Percentiles rank a stretch among this genome's conserved stretches.
Conservation (phyloP, 2,113 vertebrate species). For the Hepsetus odoe region DNA sequence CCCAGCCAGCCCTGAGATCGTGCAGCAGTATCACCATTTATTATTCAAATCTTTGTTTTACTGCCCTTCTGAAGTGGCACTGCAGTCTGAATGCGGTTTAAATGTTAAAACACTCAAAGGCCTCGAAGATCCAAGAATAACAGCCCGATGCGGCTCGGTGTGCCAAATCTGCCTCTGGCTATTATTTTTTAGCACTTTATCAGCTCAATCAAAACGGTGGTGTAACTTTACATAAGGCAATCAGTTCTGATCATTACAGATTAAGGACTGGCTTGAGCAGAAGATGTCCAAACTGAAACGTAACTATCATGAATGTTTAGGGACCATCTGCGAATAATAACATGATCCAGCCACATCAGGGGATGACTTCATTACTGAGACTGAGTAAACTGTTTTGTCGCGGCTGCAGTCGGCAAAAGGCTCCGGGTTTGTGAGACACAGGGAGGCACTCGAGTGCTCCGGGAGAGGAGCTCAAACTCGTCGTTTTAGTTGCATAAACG, state of each 20-base stretch:
- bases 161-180: too few relatives aligned
- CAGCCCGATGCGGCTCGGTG: background rate
- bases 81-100: background rate
- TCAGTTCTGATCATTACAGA: too few relatives aligned
- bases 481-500: background rate
- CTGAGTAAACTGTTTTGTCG: background rate
- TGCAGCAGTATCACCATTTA: background rate
- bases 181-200: background rate
- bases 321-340: background rate
- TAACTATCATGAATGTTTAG: background rate
- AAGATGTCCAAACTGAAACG: background rate
- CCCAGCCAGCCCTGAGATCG: background rate
- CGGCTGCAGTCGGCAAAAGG: background rate
- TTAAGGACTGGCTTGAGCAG: background rate
- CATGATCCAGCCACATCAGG: background rate
- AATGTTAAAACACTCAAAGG: conserved; percentile 2
- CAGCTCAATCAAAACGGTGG: background rate
- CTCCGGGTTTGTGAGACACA: background rate
- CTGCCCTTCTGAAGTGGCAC: background rate
- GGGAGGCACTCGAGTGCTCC: conserved; percentile 10
- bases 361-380: background rate
- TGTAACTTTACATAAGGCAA: too few relatives aligned
- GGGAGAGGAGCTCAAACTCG: background rate
- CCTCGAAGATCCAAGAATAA: background rate
- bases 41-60: background rate